These are phyloP conservation scores for Drosophila conformis DNA, from an alignment of 2,888 invertebrate genomes.

Conservation along the genomic window DNA sequence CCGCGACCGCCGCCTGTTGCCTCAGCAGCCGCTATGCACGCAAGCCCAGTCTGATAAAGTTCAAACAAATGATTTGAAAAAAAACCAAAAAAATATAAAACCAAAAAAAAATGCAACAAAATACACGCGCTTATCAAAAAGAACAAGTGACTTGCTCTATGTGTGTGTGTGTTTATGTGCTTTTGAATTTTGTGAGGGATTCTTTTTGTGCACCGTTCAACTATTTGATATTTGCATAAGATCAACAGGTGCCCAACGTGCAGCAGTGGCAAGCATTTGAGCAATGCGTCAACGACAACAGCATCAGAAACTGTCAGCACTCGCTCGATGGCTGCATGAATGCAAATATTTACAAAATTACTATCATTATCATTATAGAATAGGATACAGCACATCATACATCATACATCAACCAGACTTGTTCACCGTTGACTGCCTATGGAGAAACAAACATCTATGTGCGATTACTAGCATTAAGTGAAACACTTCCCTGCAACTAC, in stretches of 20 bases:
- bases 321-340: conserved; percentile 32
- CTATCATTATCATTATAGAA: not conserved
- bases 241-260: conserved; percentile 67
- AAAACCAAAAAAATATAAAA: conserved; percentile 4
- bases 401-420: not conserved
- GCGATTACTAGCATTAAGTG: not conserved
- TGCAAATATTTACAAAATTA: conserved; percentile 2
- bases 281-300: conserved; percentile 51
- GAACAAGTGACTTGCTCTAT: conserved; percentile 37
- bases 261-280: conserved; percentile 25
- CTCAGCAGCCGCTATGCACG: conserved; percentile 28
- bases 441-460: not conserved
- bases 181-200: conserved; percentile 53
- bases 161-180: conserved; percentile 19
- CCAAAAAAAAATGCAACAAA: conserved; percentile 17
- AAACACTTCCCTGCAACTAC: not conserved
- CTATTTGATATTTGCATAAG: conserved; percentile 70
- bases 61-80: conserved; percentile 54
- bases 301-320: conserved; percentile 34
- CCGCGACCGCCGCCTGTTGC: conserved; percentile 15
- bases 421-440: not conserved
- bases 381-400: not conserved
- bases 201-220: conserved; percentile 54
- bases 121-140: conserved; percentile 56
- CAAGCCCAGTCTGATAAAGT: conserved; percentile 64